phyloP scores from a whole-genome alignment of 2,797 vertebrate genomes.

The Simalia tracyae region DNA sequence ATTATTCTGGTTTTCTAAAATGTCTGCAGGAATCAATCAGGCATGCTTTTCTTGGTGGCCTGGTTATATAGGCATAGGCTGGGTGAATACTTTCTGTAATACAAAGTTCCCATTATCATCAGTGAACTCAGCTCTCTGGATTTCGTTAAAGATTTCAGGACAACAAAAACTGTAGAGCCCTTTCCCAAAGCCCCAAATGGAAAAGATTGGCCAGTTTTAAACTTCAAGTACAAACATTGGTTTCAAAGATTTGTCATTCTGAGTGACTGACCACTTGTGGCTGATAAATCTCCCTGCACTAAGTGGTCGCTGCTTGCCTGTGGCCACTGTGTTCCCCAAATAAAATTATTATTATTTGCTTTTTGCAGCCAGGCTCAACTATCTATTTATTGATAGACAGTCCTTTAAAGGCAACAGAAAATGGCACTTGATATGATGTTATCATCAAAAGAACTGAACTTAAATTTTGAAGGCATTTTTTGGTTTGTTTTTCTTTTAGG shows the following conservation, averaged over 20 bases:
- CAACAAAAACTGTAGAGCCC: too few relatives aligned
- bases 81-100: neutral
- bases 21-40: conserved; percentile 11
- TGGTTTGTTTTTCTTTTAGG: too few relatives aligned
- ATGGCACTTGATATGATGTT: neutral
- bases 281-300: neutral
- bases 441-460: neutral
- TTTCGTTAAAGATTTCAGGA: neutral
- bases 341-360: neutral
- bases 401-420: neutral
- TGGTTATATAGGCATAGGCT: conserved; percentile 3
- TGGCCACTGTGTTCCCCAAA: neutral
- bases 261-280: neutral
- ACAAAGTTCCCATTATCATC: conserved; percentile 6
- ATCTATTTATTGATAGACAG: neutral
- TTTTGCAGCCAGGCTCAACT: neutral
- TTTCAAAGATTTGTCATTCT: neutral
- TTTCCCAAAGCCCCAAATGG: neutral
- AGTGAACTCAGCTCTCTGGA: neutral
- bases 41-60: conserved; percentile 28
- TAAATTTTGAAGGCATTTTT: neutral
- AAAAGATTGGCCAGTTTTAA: neutral
- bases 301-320: neutral
- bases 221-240: neutral
- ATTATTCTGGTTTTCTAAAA: conserved; percentile 47